Evolutionary conservation across 2,797 vertebrate genomes (phyloP), one percentile per base, ranked within the genome.

Genomic region (Myotis pilosus): DNA sequence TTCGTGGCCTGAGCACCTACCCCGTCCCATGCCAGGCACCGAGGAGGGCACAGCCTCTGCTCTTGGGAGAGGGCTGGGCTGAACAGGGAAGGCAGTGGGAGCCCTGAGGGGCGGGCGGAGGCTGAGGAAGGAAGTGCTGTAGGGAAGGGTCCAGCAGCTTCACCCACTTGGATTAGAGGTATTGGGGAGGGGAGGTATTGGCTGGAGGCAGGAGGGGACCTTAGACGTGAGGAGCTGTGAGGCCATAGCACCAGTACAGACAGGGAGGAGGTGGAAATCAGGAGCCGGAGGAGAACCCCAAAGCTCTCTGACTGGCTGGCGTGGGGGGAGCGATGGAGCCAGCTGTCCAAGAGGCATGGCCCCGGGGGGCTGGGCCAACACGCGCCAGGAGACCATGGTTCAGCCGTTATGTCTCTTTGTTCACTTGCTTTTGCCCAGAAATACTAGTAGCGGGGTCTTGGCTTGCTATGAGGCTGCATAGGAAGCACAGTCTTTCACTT

Each of bases 1-100:
- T 68, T 53, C 33, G 6, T 49, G 57, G 20, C 71, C 74, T 6
- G 38, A 78, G 72, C 78, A 41, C 13, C 53, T 6, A 3, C 51
- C 30, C 3, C 23, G 1, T 1, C 30, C 3, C 19, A 3, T 1
- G 36, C 53, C n/a, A n/a, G 20, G n/a, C 23, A 0, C 11, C 0
- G 4, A 16, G 57, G 41, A 76, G 72, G 38, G 16, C 11, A 5
- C 7, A 4, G 13, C 76, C 17, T n/a, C 41, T 72, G 23, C 36
- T 44, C 8, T 23, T 19, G 11, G 36, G 30, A 25, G 30, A 47
- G 3, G n/a, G 33, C 62, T 19, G 17, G 44, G 79, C 36, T 10
- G 44, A 55, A 2, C 47, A 5, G 4, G n/a, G 41, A 11, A 20
- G 15, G 72, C 41, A 30, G 6, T 1, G 55, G 36, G 69, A 22